phyloP scores from a whole-genome alignment of 2,888 invertebrate genomes.

The Agrypnus murinus region DNA sequence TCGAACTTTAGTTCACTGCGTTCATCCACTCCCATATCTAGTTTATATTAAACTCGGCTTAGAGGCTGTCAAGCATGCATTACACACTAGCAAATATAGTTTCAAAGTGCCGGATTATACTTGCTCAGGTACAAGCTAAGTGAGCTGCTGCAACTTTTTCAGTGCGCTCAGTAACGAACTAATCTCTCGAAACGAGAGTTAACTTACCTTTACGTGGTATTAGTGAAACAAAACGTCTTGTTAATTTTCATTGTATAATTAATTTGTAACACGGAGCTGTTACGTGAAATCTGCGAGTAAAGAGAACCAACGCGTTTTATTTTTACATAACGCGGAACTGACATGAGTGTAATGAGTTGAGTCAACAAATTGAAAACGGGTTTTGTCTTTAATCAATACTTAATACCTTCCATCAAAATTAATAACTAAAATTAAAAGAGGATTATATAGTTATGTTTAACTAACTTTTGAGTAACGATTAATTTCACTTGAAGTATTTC shows the following conservation, averaged over 20 bases:
- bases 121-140: conserved; percentile 61
- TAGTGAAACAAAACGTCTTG: background rate
- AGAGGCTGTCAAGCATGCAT: conserved; percentile 39
- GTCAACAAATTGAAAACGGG: no score
- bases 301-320: no score
- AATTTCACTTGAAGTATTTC: no score
- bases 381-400: no score
- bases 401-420: no score
- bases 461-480: no score
- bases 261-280: no score
- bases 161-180: conserved; percentile 26
- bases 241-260: background rate
- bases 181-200: conserved; percentile 17
- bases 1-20: conserved; percentile 39
- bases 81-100: conserved; percentile 40
- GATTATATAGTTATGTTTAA: no score
- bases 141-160: conserved; percentile 44
- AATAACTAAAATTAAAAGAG: no score
- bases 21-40: conserved; percentile 26
- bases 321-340: no score
- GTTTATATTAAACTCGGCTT: conserved; percentile 42
- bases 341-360: no score
- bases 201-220: conserved; percentile 3
- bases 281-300: no score
- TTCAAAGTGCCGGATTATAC: conserved; percentile 40